Base-by-base conservation (phyloP, 2,888 invertebrate species). In the Platerodrilus igneus region DNA sequence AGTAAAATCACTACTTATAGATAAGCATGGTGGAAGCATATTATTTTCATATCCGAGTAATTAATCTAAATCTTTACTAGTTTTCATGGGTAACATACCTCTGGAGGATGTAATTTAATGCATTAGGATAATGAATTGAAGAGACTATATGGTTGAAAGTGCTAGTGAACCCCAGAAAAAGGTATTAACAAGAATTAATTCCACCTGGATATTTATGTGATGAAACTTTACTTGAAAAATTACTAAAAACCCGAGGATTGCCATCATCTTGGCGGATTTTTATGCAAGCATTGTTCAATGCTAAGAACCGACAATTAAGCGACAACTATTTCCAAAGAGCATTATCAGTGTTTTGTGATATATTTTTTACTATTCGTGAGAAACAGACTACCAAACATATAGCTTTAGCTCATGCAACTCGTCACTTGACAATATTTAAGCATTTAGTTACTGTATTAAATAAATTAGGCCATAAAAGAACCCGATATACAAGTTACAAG, bases 21-120 rank as follows among this genome's bases (percentile, higher is more conserved):
- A 53, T 53, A 53, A 52, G 25, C 53, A 37, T 52, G 50, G 51
- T 41, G 41, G 46, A 51, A 53, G 50, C 26, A 19, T 51, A 26
- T 51, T 47, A 49, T 53, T 56, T 51, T 55, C 48, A 35, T 55
- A 50, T 42, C 50, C 50, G 26, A 37, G 22, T 44, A 52, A 52
- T 47, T 17, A 50, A 52, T 56, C 47, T 16, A 51, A 50, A 56
- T 52, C 50, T 26, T 53, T 50, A 48, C 50, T 54, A 25, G 49
- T 43, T 37, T 55, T 51, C 45, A 47, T 51, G 52, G 38, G 44
- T 16, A 50, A 50, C 25, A 52, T 50, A 48, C 38, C 45, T 48
- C 21, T 47, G 40, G 26, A 10, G 23, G 17, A 47, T 32, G 25
- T 46, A 27, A 28, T 47, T 19, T 43, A 48, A 46, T 42, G 23